Conservation (phyloP, 2,888 invertebrate genomes). For the Zele albiditarsus region DNA sequence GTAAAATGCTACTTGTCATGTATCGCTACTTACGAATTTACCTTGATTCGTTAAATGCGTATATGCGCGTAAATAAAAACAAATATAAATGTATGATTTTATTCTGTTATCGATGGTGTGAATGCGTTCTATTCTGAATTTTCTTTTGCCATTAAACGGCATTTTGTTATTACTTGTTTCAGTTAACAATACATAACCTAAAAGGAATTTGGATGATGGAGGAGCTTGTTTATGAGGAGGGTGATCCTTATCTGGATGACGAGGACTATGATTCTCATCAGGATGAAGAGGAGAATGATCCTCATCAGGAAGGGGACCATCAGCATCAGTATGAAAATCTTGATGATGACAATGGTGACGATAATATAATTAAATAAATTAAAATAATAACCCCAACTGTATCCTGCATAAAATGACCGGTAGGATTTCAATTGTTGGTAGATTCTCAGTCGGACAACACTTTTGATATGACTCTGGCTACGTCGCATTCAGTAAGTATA, state of each 20-base stretch:
- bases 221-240: too few species aligned
- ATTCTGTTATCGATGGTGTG: too few species aligned
- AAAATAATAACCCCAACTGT: background rate
- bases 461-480: constrained; percentile 76
- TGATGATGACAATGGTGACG: constrained; percentile 10
- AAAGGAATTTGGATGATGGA: too few species aligned
- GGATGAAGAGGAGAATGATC: too few species aligned
- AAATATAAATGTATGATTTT: too few species aligned
- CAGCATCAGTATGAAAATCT: background rate
- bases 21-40: background rate
- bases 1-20: background rate
- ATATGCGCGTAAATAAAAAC: too few species aligned
- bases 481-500: constrained; percentile 75
- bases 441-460: constrained; percentile 49
- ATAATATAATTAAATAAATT: background rate
- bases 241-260: background rate
- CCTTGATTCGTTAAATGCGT: background rate
- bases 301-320: background rate
- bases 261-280: background rate
- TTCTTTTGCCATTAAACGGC: too few species aligned
- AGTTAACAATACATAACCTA: too few species aligned
- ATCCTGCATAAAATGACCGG: background rate
- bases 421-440: constrained; percentile 8
- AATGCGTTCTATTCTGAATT: too few species aligned
- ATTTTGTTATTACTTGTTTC: too few species aligned